Conservation (phyloP, 2,797 vertebrate species). For the Epinephelus awoara region DNA sequence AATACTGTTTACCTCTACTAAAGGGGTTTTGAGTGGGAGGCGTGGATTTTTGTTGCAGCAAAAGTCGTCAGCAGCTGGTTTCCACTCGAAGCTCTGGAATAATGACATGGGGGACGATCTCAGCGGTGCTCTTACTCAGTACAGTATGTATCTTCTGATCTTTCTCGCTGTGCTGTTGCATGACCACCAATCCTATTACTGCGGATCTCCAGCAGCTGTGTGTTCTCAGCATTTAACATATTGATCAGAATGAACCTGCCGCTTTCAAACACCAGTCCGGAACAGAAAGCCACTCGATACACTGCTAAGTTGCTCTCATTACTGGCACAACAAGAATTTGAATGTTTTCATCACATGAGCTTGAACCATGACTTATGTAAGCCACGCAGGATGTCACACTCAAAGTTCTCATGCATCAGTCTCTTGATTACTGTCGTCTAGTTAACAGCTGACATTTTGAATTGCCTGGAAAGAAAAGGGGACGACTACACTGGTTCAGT, state of each 20-base stretch:
- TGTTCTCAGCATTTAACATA: conserved; percentile 56
- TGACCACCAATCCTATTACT: conserved; percentile 82
- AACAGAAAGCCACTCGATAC: conserved; percentile 29
- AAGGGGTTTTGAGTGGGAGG: conserved; percentile 66
- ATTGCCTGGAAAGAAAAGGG: conserved; percentile 17
- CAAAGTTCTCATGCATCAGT: conserved; percentile 46
- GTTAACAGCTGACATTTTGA: conserved; percentile 5
- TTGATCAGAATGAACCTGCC: conserved; percentile 46
- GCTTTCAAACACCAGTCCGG: conserved; percentile 29
- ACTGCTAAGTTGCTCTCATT: conserved; percentile 40
- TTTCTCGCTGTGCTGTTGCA: conserved; percentile 89
- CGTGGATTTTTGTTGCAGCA: conserved; percentile 87
- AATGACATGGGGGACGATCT: conserved; percentile 86
- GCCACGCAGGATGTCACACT: conserved; percentile 30
- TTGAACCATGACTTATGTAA: conserved; percentile 19
- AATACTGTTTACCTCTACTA: conserved; percentile 50
- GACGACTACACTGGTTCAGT: conserved; percentile 39
- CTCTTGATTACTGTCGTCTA: conserved; percentile 28
- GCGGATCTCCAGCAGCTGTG: conserved; percentile 53
- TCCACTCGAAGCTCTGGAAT: conserved; percentile 83
- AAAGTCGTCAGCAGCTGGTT: conserved; percentile 84
- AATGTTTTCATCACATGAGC: conserved; percentile 8
- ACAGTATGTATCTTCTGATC: conserved; percentile 90
- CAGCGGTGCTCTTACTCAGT: conserved; percentile 84
- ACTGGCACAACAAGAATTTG: background rate